These are phyloP conservation scores for Prionace glauca DNA, from an alignment of 2,797 vertebrate genomes.

Conservation along the genomic window DNA sequence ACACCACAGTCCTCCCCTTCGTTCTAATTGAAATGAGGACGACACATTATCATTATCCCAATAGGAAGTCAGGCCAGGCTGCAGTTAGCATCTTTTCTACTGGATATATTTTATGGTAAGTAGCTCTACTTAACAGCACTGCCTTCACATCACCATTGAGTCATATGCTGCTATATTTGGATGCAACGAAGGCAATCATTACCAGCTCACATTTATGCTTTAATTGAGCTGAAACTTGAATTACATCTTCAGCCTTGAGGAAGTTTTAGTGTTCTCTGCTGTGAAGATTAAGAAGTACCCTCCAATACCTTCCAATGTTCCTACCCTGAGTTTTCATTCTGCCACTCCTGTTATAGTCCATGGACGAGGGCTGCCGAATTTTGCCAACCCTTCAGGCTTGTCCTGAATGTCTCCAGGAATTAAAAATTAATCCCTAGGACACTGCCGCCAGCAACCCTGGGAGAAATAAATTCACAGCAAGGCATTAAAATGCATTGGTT, in stretches of 20 bases:
- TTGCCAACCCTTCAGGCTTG: neutral
- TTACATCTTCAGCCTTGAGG: slow-evolving; percentile 8
- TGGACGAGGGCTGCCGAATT: neutral
- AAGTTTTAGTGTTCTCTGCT: neutral
- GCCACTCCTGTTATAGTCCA: neutral
- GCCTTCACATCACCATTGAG: neutral
- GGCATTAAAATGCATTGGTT: neutral
- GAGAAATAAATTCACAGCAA: neutral
- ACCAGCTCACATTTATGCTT: slow-evolving; percentile 55
- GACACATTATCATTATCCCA: slow-evolving; percentile 86
- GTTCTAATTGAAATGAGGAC: slow-evolving; percentile 98
- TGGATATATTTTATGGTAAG: slow-evolving; percentile 91
- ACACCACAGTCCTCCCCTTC: slow-evolving; percentile 94
- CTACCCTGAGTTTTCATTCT: neutral
- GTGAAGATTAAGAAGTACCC: neutral
- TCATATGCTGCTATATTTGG: slow-evolving; percentile 54
- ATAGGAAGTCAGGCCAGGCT: slow-evolving; percentile 73
- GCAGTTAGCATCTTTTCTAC: slow-evolving; percentile 79
- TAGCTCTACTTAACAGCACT: neutral
- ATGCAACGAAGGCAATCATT: slow-evolving; percentile 57
- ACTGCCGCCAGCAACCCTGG: neutral
- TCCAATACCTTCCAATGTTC: neutral
- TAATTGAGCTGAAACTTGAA: slow-evolving; percentile 58
- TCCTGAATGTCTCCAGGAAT: neutral
- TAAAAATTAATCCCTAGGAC: neutral